phyloP scores from a whole-genome alignment of 2,113 vertebrate genomes.

The Psilopsiagon aurifrons region DNA sequence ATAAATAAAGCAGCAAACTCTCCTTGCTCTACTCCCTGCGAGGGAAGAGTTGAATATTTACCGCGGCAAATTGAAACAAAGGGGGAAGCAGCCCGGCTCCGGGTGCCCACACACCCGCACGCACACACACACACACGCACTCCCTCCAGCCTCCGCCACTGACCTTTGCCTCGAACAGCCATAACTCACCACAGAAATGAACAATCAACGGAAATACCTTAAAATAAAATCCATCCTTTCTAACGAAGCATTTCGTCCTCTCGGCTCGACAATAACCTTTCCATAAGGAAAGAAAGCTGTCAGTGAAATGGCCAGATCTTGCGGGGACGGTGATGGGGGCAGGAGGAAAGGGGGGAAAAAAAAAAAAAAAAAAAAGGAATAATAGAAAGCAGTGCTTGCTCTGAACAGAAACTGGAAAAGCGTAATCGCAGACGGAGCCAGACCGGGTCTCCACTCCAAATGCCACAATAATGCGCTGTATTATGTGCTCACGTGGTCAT shows the following conservation, averaged over 20 bases:
- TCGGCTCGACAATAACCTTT: conserved; percentile 77
- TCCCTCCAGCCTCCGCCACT: conserved; percentile 78
- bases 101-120: conserved; percentile 59
- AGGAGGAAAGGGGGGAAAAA: neutral
- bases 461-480: conserved; percentile 90
- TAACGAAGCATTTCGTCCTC: conserved; percentile 78
- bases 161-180: conserved; percentile 89
- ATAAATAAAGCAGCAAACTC: conserved; percentile 56
- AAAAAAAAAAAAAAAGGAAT: conserved; percentile 36
- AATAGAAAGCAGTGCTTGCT: conserved; percentile 79
- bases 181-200: conserved; percentile 95
- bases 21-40: conserved; percentile 26
- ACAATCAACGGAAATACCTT: conserved; percentile 99
- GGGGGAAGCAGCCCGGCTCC: conserved; percentile 70
- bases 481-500: conserved; percentile 97
- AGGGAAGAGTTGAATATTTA: conserved; percentile 58
- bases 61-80: conserved; percentile 78
- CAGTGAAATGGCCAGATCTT: conserved; percentile 73
- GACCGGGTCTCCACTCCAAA: conserved; percentile 88
- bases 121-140: conserved; percentile 61
- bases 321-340: conserved; percentile 71
- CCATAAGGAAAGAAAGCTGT: conserved; percentile 79
- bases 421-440: conserved; percentile 89
- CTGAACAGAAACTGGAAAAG: conserved; percentile 87
- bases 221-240: conserved; percentile 99